Evolutionary conservation across 2,797 vertebrate species (phyloP).

Genomic region (Falco biarmicus): DNA sequence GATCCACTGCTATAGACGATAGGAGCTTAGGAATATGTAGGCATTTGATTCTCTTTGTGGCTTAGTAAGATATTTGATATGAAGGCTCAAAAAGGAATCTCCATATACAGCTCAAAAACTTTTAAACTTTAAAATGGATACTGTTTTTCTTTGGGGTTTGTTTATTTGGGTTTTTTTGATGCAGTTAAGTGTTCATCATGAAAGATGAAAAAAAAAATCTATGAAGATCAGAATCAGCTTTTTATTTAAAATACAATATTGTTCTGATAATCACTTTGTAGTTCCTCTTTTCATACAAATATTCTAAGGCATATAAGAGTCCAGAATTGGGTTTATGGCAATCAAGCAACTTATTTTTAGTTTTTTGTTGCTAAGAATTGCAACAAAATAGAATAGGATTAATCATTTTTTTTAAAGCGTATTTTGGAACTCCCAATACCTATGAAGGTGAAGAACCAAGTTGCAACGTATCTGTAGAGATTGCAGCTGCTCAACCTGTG

Average conservation of each 20-base stretch:
- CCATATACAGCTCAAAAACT: neutral
- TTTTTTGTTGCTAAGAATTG: neutral
- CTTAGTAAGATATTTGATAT: neutral
- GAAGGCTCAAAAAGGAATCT: neutral
- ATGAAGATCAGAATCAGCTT: neutral
- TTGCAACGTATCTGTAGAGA: neutral
- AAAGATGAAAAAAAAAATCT: neutral
- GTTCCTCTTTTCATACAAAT: neutral
- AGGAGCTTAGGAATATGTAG: neutral
- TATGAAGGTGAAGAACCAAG: neutral
- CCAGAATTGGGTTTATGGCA: neutral
- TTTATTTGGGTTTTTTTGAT: neutral
- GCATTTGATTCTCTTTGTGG: neutral
- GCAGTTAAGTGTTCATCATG: neutral
- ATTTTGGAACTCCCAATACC: neutral
- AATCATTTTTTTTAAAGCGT: fast-evolving
- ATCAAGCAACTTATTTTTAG: neutral
- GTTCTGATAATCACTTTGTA: neutral
- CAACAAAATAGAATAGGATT: neutral
- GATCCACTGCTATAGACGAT: neutral
- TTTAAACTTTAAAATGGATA: neutral
- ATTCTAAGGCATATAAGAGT: neutral
- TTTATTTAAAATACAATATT: neutral
- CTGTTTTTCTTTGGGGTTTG: neutral
- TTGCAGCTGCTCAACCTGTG: neutral